phyloP scores from a whole-genome alignment of 2,888 invertebrate species.

The Zaprionus bogoriensis region DNA sequence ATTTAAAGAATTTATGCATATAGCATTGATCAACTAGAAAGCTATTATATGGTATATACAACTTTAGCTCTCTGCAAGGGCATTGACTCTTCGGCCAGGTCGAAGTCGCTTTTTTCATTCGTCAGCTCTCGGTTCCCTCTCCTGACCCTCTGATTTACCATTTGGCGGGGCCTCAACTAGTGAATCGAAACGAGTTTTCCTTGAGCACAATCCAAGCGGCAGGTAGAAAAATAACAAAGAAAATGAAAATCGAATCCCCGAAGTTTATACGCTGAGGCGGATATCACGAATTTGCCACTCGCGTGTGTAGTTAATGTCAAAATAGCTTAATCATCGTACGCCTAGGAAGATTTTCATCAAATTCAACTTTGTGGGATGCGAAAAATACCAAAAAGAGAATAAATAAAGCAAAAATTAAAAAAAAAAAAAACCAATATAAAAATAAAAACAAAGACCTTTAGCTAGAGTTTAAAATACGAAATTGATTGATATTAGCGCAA shows the following conservation, averaged over 20 bases:
- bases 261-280: not conserved
- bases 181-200: slow-evolving; percentile 30
- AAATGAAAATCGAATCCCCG: not conserved
- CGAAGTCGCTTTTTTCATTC: not conserved
- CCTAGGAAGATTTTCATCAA: not conserved
- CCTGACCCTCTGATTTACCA: no score
- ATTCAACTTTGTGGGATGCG: not conserved
- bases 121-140: not conserved
- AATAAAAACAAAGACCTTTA: slow-evolving; percentile 22
- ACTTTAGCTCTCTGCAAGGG: slow-evolving; percentile 6
- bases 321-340: not conserved
- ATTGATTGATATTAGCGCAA: slow-evolving; percentile 72
- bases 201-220: slow-evolving; percentile 27
- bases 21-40: no score
- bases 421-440: slow-evolving; percentile 2
- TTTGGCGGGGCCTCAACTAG: slow-evolving; percentile 11
- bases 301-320: not conserved
- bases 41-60: no score
- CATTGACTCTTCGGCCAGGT: slow-evolving; percentile 35
- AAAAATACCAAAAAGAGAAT: not conserved
- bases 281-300: not conserved
- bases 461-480: slow-evolving; percentile 53
- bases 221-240: slow-evolving; percentile 18
- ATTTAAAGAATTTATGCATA: no score
- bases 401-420: not conserved